Base-by-base conservation (phyloP, 2,888 invertebrate species). In the Drosophila incognita region DNA sequence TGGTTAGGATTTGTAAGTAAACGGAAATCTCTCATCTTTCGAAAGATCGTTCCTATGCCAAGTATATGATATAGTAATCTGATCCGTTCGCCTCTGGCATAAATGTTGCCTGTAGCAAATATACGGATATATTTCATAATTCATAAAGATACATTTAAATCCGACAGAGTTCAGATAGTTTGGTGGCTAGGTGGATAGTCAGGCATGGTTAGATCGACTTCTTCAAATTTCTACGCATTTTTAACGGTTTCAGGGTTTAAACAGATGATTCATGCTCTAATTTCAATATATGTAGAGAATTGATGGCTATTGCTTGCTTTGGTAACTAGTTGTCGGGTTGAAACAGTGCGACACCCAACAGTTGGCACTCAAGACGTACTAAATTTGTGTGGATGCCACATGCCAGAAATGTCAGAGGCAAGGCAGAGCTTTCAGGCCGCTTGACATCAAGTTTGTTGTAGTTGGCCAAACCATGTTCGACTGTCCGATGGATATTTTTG, bases 341-440 rank as follows among this genome's bases (percentile, higher is more conserved):
- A 21, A 15, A 8, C 15, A 21, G 46, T 21, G 21, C 46, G 46
- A 46, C 21, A 24, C 15, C 46, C 21, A 46, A 15, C 21, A 21
- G 21, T 46, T 21, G 13, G 42, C 42, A 46, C 49, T 49, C 27
- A 49, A 49, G 49, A 49, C 49, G 27, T 27, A 49, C 46, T 15
- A 49, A 49, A 49, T 49, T 49, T 49, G 49, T 46, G 46, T 46
- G 46, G 21, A 15, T 46, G 46, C 21, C 49, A 27, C 13, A 27
- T 24, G 58, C 21, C 29, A 31, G 36, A 7, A n/a, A 38, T 24
- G 48, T 62, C 62, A 21, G 21, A 49, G 21, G 35, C 63, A 46
- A 24, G 46, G 35, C 62, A 46, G 36, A 7, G 21, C 48, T 36
- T 62, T 64, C 48, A 49, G 29, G 35, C 36, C 10, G 63, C 35